Evolutionary conservation across 1,140 invertebrate genomes (phyloP).

Genomic region (Paracyclopina nana): DNA sequence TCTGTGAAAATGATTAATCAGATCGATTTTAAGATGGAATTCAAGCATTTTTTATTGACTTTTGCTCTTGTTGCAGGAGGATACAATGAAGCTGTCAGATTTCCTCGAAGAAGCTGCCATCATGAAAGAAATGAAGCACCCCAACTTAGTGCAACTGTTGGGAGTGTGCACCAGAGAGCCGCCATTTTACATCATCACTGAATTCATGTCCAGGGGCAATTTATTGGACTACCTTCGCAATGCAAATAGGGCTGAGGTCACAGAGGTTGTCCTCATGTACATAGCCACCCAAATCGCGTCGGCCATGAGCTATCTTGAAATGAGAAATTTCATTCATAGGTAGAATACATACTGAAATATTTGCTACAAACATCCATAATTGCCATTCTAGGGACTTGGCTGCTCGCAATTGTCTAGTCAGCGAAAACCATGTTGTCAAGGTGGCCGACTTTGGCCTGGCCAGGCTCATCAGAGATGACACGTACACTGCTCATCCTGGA

Average conservation of each 20-base stretch:
- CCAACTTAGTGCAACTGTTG: conserved; percentile 72
- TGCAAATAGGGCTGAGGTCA: conserved; percentile 66
- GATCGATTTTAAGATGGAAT: too few relatives aligned
- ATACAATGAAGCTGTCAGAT: conserved; percentile 97
- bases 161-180: conserved; percentile 91
- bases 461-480: conserved; percentile 86
- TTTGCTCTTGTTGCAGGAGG: conserved; percentile 41
- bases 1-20: too few relatives aligned
- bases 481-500: conserved; percentile 91
- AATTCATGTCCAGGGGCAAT: conserved; percentile 97
- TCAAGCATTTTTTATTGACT: too few relatives aligned
- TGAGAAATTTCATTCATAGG: conserved; percentile 87
- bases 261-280: conserved; percentile 88
- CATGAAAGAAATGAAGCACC: conserved; percentile 99
- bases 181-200: conserved; percentile 97
- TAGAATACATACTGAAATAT: too few relatives aligned
- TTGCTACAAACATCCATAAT: too few relatives aligned
- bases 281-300: conserved; percentile 98
- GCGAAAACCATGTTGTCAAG: conserved; percentile 82
- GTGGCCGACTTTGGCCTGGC: conserved; percentile 94
- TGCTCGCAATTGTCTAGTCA: conserved; percentile 91
- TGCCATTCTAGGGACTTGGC: conserved; percentile 93
- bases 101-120: conserved; percentile 96
- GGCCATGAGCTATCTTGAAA: conserved; percentile 96
- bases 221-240: conserved; percentile 83